Conservation (phyloP, 2,888 invertebrate genomes). For the Chalcosyrphus nemorum region DNA sequence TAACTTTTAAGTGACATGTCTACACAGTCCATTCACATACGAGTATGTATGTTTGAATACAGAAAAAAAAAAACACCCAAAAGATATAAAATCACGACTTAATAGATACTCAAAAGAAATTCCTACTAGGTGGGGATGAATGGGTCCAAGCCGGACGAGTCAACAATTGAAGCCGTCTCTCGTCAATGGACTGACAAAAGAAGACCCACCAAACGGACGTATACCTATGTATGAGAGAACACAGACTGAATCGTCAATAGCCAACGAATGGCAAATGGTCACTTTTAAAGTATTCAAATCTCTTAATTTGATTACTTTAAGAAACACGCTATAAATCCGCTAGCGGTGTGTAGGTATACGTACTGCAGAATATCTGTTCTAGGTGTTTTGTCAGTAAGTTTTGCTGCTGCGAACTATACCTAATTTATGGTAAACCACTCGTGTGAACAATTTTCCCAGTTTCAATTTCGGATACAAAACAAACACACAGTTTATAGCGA, state of each 20-base stretch:
- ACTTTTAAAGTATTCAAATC: constrained; percentile 62
- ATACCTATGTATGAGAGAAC: constrained; percentile 22
- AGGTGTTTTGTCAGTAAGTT: neutral
- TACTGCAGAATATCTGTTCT: constrained; percentile 14
- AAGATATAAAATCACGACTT: constrained; percentile 14
- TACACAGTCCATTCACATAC: neutral
- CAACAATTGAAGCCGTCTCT: constrained; percentile 58
- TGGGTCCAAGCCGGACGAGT: constrained; percentile 62
- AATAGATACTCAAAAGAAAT: constrained; percentile 57
- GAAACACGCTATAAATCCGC: constrained; percentile 4
- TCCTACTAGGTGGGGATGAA: constrained; percentile 20
- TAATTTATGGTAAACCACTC: constrained; percentile 63
- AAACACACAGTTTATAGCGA: constrained; percentile 18
- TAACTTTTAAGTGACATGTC: constrained; percentile 15
- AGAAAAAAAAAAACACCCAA: neutral
- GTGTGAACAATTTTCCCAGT: constrained; percentile 51
- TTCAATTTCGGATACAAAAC: constrained; percentile 37
- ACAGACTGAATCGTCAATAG: constrained; percentile 38
- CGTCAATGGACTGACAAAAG: constrained; percentile 63
- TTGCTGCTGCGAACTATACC: constrained; percentile 7
- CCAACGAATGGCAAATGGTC: constrained; percentile 34
- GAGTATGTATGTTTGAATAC: neutral
- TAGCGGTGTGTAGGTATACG: constrained; percentile 6
- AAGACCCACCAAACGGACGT: constrained; percentile 19
- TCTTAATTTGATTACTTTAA: constrained; percentile 59